These are phyloP conservation scores for Sternarchorhynchus goeldii DNA, from an alignment of 2,797 vertebrate species.

Conservation along the genomic window DNA sequence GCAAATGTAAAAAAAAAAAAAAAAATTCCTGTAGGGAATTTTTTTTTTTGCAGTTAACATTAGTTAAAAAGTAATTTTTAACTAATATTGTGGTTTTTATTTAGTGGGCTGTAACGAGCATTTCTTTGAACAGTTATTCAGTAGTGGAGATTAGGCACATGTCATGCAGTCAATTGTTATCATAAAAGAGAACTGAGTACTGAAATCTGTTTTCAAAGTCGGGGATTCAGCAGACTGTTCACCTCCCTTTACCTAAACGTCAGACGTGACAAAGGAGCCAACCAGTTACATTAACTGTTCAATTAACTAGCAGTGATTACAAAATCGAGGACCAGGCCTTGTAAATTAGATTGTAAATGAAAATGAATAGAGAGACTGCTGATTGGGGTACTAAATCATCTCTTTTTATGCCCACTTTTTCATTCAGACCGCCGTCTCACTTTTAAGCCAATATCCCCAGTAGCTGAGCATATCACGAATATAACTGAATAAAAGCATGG, in stretches of 20 bases:
- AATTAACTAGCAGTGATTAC: too few relatives aligned
- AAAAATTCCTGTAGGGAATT: not conserved
- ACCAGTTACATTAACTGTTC: too few relatives aligned
- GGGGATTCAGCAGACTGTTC: too few relatives aligned
- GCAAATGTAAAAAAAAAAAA: constrained; percentile 8
- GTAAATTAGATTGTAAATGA: constrained; percentile 13
- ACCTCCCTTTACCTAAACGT: too few relatives aligned
- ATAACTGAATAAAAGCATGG: too few relatives aligned
- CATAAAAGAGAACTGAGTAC: not conserved
- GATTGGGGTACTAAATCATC: not conserved
- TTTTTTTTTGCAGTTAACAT: not conserved
- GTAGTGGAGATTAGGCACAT: not conserved
- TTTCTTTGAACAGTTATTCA: not conserved
- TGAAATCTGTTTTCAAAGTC: too few relatives aligned
- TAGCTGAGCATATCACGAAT: too few relatives aligned
- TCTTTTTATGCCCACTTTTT: not conserved
- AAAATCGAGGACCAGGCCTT: not conserved
- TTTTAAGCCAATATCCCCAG: too few relatives aligned
- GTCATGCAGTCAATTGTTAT: not conserved
- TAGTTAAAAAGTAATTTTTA: not conserved
- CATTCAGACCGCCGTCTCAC: not conserved
- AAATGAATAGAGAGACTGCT: constrained; percentile 6
- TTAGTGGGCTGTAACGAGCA: not conserved
- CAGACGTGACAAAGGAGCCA: too few relatives aligned
- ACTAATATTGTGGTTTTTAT: not conserved